phyloP scores from a whole-genome alignment of 2,888 invertebrate species.

The Pinctada fucata region DNA sequence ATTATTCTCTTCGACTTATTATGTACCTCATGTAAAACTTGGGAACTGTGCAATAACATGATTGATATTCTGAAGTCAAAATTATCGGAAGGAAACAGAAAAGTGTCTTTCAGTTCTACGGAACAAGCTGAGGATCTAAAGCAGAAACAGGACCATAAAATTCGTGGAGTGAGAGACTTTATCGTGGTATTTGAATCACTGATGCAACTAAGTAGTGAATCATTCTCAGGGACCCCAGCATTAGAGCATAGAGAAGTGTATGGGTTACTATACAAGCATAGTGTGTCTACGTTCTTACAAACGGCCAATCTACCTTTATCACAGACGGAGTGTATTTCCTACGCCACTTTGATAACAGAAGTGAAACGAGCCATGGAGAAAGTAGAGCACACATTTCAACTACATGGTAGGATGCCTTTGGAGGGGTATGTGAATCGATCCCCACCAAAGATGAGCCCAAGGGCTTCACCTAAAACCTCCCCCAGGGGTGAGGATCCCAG shows the following conservation, averaged over 20 bases:
- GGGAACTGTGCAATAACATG: slow-evolving; percentile 68
- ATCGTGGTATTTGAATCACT: slow-evolving; percentile 49
- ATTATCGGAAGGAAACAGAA: slow-evolving; percentile 4
- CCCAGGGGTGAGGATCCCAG: slow-evolving; percentile 23
- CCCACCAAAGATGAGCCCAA: slow-evolving; percentile 21
- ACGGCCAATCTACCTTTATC: slow-evolving; percentile 52
- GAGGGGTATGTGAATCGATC: slow-evolving; percentile 26
- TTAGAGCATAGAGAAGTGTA: slow-evolving; percentile 41
- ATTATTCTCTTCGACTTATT: slow-evolving; percentile 70
- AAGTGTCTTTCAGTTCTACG: slow-evolving; percentile 13
- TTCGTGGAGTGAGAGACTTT: slow-evolving; percentile 49
- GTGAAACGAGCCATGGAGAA: slow-evolving; percentile 47
- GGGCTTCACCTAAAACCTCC: slow-evolving; percentile 31
- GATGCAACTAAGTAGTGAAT: slow-evolving; percentile 52
- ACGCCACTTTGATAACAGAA: slow-evolving; percentile 47
- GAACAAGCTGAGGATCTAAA: slow-evolving; percentile 37
- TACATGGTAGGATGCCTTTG: slow-evolving; percentile 30
- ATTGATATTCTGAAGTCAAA: slow-evolving; percentile 59
- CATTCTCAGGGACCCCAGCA: slow-evolving; percentile 43
- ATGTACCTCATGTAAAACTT: slow-evolving; percentile 61
- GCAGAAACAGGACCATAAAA: slow-evolving; percentile 26
- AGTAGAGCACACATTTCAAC: slow-evolving; percentile 47
- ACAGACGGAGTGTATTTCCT: slow-evolving; percentile 47
- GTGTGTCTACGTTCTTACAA: slow-evolving; percentile 54
- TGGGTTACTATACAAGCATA: slow-evolving; percentile 50